These are phyloP conservation scores for Caradrina clavipalpis DNA, from an alignment of 2,888 invertebrate genomes.

Conservation along the genomic window DNA sequence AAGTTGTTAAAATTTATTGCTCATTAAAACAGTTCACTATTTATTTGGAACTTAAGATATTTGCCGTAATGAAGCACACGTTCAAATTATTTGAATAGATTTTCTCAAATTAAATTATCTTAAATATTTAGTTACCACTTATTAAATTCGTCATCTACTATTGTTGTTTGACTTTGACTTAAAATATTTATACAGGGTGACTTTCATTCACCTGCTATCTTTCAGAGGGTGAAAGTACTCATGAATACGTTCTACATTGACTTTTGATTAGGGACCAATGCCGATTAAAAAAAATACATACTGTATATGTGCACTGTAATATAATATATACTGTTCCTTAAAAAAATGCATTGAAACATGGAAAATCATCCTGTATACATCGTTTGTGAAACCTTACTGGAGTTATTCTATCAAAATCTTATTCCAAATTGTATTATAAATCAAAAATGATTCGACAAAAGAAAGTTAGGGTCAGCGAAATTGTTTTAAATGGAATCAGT, in stretches of 20 bases:
- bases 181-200: neutral
- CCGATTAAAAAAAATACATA: no score
- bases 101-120: neutral
- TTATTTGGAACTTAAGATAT: constrained; percentile 14
- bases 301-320: no score
- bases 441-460: constrained; percentile 10
- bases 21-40: constrained; percentile 31
- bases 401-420: neutral
- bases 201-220: no score
- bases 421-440: constrained; percentile 1
- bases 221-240: no score
- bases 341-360: no score
- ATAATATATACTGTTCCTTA: no score
- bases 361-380: no score
- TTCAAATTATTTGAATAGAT: constrained; percentile 14
- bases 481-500: constrained; percentile 39
- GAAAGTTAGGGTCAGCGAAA: constrained; percentile 16
- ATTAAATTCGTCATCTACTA: constrained; percentile 15
- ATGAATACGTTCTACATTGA: no score
- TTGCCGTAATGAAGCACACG: constrained; percentile 3
- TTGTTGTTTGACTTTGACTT: constrained; percentile 11
- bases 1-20: constrained; percentile 18
- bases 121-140: constrained; percentile 9
- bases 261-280: no score
- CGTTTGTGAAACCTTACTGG: constrained; percentile 1